These are phyloP conservation scores for Marronus borbonicus DNA, from an alignment of 2,888 invertebrate species.

Conservation along the genomic window DNA sequence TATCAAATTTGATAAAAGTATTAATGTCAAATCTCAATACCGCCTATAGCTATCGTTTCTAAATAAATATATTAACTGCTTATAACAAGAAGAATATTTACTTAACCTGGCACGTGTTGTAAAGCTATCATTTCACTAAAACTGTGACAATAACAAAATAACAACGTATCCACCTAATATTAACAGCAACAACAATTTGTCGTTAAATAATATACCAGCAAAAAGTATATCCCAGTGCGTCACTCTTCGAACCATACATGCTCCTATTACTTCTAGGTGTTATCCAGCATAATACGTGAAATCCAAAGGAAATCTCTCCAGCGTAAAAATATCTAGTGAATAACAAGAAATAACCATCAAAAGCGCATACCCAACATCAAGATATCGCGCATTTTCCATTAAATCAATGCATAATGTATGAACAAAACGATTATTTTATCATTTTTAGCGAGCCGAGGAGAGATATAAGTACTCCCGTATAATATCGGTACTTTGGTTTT, in stretches of 20 bases:
- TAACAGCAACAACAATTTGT: too few species aligned
- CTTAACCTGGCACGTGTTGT: too few species aligned
- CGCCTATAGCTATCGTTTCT: too few species aligned
- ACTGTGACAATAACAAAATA: too few species aligned
- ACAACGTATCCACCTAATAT: too few species aligned
- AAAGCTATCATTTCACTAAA: too few species aligned
- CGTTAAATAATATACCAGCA: too few species aligned
- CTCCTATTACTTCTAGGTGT: neutral
- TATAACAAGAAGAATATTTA: too few species aligned
- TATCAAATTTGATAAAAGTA: too few species aligned
- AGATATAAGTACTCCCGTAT: constrained; percentile 1
- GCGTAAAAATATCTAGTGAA: neutral
- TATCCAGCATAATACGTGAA: neutral
- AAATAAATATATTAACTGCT: too few species aligned
- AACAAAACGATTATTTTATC: constrained; percentile 14
- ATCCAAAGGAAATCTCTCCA: neutral
- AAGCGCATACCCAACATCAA: neutral
- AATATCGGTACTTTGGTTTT: neutral
- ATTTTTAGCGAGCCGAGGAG: neutral
- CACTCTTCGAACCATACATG: neutral
- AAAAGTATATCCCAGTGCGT: too few species aligned
- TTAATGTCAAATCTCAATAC: too few species aligned
- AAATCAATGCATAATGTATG: constrained; percentile 18
- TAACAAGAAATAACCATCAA: constrained; percentile 20
- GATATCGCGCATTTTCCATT: constrained; percentile 14